Evolutionary conservation across 2,113 vertebrate genomes (phyloP).

Genomic region (Triplophysa rosa): DNA sequence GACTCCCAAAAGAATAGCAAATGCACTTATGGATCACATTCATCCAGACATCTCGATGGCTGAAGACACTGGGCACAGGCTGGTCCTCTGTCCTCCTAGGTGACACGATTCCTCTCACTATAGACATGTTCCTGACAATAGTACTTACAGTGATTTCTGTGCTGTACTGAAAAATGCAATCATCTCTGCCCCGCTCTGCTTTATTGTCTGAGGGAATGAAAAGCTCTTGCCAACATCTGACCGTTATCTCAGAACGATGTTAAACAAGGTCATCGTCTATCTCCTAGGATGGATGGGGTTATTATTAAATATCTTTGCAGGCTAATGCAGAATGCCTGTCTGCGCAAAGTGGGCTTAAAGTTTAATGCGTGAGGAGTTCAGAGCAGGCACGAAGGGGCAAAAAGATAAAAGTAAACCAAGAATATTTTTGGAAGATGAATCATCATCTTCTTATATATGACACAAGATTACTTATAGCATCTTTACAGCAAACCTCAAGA

Average conservation of each 20-base stretch:
- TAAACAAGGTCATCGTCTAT: conserved; percentile 47
- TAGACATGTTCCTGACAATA: conserved; percentile 30
- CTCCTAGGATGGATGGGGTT: conserved; percentile 46
- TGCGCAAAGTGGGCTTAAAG: conserved; percentile 50
- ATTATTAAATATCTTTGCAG: conserved; percentile 44
- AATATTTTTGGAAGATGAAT: background rate
- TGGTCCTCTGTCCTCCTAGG: conserved; percentile 14
- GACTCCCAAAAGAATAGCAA: conserved; percentile 17
- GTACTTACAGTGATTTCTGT: conserved; percentile 37
- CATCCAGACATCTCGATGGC: background rate
- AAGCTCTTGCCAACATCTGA: conserved; percentile 38
- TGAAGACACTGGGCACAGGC: background rate
- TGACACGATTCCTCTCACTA: conserved; percentile 29
- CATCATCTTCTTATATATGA: background rate
- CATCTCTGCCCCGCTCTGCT: conserved; percentile 14
- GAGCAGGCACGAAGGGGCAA: background rate
- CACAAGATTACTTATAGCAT: conserved; percentile 5
- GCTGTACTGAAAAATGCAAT: conserved; percentile 29
- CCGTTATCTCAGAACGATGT: conserved; percentile 30
- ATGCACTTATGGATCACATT: conserved; percentile 25
- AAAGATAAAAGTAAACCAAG: conserved; percentile 14
- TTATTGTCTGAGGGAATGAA: conserved; percentile 47
- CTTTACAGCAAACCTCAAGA: conserved; percentile 5
- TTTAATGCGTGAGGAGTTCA: conserved; percentile 49
- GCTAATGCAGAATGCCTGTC: conserved; percentile 49